Conservation (phyloP, 2,888 invertebrate genomes). For the Alcis repandata region DNA sequence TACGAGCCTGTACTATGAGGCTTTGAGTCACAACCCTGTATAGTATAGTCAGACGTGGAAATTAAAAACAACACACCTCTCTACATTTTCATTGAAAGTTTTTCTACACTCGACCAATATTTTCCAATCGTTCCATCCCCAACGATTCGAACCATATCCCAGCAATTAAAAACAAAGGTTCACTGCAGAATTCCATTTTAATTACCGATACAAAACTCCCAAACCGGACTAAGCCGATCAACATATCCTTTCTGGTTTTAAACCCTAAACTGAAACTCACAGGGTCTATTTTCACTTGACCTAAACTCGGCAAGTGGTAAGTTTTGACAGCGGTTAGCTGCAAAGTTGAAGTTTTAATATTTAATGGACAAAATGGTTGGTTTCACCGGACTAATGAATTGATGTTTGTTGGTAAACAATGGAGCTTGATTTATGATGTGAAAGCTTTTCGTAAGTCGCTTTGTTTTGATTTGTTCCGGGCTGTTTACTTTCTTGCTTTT, state of each 20-base stretch:
- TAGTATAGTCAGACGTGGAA: too few species aligned
- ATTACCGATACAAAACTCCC: slow-evolving; percentile 25
- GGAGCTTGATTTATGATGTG: slow-evolving; percentile 39
- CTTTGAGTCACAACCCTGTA: too few species aligned
- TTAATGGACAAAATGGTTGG: slow-evolving; percentile 55
- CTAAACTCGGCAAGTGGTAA: slow-evolving; percentile 46
- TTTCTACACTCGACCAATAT: too few species aligned
- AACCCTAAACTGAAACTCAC: not conserved
- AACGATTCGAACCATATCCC: too few species aligned
- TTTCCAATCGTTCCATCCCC: too few species aligned
- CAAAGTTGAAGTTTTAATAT: slow-evolving; percentile 61
- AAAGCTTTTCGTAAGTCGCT: slow-evolving; percentile 34
- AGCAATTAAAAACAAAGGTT: slow-evolving; percentile 11
- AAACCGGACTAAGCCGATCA: slow-evolving; percentile 12
- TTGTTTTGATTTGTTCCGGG: slow-evolving; percentile 30
- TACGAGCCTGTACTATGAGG: too few species aligned
- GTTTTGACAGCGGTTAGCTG: slow-evolving; percentile 61
- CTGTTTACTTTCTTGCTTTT: slow-evolving; percentile 25
- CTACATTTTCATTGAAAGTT: slow-evolving; percentile 15
- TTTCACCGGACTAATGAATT: slow-evolving; percentile 53
- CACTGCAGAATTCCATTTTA: slow-evolving; percentile 31
- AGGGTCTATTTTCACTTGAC: slow-evolving; percentile 9
- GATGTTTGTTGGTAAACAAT: slow-evolving; percentile 51
- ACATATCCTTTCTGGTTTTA: not conserved
- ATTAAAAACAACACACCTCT: too few species aligned